Base-by-base conservation (phyloP, 2,888 invertebrate species). In the Cyrtodaria siliqua region DNA sequence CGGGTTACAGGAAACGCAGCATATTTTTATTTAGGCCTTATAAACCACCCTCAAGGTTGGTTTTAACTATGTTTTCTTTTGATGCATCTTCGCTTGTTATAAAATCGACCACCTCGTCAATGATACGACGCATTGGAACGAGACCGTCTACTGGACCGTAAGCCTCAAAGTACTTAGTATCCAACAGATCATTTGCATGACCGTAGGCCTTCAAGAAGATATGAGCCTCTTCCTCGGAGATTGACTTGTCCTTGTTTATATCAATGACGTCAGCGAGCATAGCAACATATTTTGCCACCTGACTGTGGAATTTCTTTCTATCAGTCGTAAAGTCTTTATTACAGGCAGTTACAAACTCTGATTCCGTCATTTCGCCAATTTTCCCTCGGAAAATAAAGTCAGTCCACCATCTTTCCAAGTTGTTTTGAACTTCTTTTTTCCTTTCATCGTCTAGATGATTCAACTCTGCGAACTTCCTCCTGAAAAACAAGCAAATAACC, bases 161-260 rank as follows among this genome's bases (percentile, higher is more conserved):
- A 2, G 70, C 62, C 16, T 76, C 50, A 53, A 84, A 86, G 23
- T 83, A 83, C 56, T 71, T 84, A 14, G 75, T 76, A 50, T 84
- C 84, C 18, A 79, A 26, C 6, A 68, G 78, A 27, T 83, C 82
- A 40, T 86, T 84, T 52, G 84, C 85, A 33, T 86, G 85, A 60
- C 85, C 85, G 38, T 83, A 84, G 8, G 85, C 84, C 59, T 79
- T 76, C 52, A 84, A 86, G 24, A 84, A 84, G 23, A 79, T 81
- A 14, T 83, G 77, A 38, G 84, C 84, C 52, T 86, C 85, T 6
- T 83, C 76, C 33, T 81, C 75, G 47, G 82, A 82, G 38, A 86
- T 86, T 4, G 80, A 80, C 44, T 82, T 69, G 49, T 86, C 85
- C 49, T 86, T 73, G 61, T 86, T 84, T 20, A 84, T 84, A 26